Conservation (phyloP, 2,797 vertebrate genomes). For the Trachurus trachurus region DNA sequence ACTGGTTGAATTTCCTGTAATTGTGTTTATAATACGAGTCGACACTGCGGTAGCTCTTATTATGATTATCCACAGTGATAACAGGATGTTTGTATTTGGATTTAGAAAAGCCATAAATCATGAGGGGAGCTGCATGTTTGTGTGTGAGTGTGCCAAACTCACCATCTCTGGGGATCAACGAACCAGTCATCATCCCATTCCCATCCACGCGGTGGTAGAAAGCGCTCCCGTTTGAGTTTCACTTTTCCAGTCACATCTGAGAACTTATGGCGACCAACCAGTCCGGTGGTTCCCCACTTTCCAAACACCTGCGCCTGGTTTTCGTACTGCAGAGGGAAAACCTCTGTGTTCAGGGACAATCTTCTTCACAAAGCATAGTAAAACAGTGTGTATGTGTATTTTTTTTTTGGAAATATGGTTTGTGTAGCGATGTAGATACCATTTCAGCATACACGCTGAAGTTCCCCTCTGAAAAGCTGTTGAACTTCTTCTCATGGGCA, state of each 20-base stretch:
- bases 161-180: slow-evolving; percentile 94
- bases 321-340: slow-evolving; percentile 89
- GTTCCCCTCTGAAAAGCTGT: slow-evolving; percentile 93
- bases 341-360: background rate
- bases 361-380: background rate
- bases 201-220: slow-evolving; percentile 95
- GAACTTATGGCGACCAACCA: slow-evolving; percentile 94
- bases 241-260: slow-evolving; percentile 97
- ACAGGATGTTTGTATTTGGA: slow-evolving; percentile 46
- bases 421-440: slow-evolving; percentile 79
- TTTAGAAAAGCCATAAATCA: slow-evolving; percentile 1
- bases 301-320: slow-evolving; percentile 95
- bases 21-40: slow-evolving; percentile 60
- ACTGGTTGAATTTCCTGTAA: slow-evolving; percentile 72
- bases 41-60: background rate
- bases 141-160: slow-evolving; percentile 41
- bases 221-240: slow-evolving; percentile 95
- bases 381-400: background rate
- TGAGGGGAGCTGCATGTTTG: background rate
- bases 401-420: background rate
- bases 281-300: slow-evolving; percentile 96
- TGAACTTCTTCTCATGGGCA: slow-evolving; percentile 93
- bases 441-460: slow-evolving; percentile 98
- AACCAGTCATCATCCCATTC: slow-evolving; percentile 96
- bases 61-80: slow-evolving; percentile 14